Percentiles rank a stretch among this genome's conserved stretches.
Evolutionary conservation across 2,888 invertebrate genomes (phyloP).

Genomic region (Rotaria sp.): DNA sequence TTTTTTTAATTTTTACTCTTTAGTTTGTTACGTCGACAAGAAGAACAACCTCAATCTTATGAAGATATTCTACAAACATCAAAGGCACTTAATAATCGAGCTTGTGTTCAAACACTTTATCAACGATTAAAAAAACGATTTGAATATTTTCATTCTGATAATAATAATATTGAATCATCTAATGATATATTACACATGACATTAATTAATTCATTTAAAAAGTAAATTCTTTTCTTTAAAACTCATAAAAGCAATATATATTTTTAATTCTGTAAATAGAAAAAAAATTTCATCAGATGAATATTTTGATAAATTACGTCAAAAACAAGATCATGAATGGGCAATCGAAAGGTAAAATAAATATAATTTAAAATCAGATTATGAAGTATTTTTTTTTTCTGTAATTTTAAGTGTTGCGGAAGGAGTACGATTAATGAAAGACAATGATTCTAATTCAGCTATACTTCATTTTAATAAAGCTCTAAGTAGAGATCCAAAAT

Average conservation of each 20-base stretch:
- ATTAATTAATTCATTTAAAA: not conserved
- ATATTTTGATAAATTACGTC: slow-evolving; percentile 27
- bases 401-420: not conserved
- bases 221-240: not conserved
- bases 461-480: slow-evolving; percentile 25
- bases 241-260: no score
- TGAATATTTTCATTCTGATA: not conserved
- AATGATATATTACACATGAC: slow-evolving; percentile 27
- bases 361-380: not conserved
- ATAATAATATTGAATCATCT: not conserved
- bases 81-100: slow-evolving; percentile 6
- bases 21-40: slow-evolving; percentile 25
- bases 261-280: not conserved
- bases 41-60: slow-evolving; percentile 2
- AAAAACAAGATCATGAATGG: slow-evolving; percentile 20
- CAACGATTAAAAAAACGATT: slow-evolving; percentile 14
- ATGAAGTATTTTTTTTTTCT: not conserved
- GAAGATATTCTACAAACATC: slow-evolving; percentile 22
- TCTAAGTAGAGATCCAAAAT: not conserved
- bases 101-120: not conserved
- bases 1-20: no score
- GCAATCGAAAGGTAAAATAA: not conserved
- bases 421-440: slow-evolving; percentile 21
- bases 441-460: not conserved
- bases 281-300: slow-evolving; percentile 1